Base-by-base conservation (phyloP, 2,113 vertebrate genomes). In the Chaenogobius annularis region DNA sequence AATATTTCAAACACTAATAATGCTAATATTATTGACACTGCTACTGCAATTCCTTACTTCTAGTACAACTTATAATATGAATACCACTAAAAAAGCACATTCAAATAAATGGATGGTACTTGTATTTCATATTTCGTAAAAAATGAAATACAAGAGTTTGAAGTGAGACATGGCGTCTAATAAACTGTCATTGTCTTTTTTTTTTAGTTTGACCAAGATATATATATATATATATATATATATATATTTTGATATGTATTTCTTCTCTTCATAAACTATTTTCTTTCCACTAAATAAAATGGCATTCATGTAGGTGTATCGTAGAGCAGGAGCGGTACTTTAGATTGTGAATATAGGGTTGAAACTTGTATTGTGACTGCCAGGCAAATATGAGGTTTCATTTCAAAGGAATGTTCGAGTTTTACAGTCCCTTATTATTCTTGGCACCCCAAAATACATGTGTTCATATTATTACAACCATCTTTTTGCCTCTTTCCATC, bases 361-460 rank as follows among this genome's bases (percentile, higher is more conserved):
- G 88, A 92, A 83, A 83, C 83, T 82, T 84, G 78, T 87, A 74
- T 43, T 77, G 52, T 35, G 17, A n/a, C 81, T 89, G 89, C 90
- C 91, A 87, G 83, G 84, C 90, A 80, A 88, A 80, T 64, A 69
- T 90, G 84, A 82, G 83, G 69, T 92, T 92, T 93, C 87, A 90
- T 88, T 87, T 86, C 72, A 90, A 89, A 85, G 86, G 93, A 92
- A 92, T 89, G 88, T 79, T 74, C 90, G 87, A 88, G 82, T 92
- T 88, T 72, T 86, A 80, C 75, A 84, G 89, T 69, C 79, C 80
- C 66, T 85, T 94, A 89, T 95, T 94, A 91, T 92, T 91, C 79
- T 93, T 94, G 94, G 94, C 92, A 85, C 75, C 66, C 73, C 69
- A 59, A 75, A 83, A 88, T 82, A 83, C 91, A 91, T 87, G 83